Evolutionary conservation across 92 coral and sea anemone genomes (phyloP), one percentile per base, ranked within the genome.

Genomic region (Pocillopora meandrina): DNA sequence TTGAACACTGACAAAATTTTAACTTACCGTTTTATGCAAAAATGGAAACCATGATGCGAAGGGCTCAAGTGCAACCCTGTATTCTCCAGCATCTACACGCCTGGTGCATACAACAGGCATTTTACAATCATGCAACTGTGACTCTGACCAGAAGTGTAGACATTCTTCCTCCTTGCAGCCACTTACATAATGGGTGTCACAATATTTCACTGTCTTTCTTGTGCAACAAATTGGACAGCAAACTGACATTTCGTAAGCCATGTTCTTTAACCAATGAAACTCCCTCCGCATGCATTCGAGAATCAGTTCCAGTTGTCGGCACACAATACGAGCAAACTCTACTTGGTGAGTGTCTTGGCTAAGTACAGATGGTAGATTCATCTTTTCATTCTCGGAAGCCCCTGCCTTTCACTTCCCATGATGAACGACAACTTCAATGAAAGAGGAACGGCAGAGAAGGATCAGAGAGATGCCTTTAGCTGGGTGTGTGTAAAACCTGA

Each of bases 191-290:
- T 67, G 72, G 23, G 1, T 67, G n/a, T 52, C 2, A 12, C 72
- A 67, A 26, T 31, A 17, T 18, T 12, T 12, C 14, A 26, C 49
- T 3, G 18, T 10, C 52, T 8, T 42, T 67, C 35, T 42, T 15
- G 14, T 33, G 23, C 72, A 67, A 33, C 72, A 67, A 5, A 67
- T 42, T 13, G n/a, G 72, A 26, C 72, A 67, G 9, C 72, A 67
- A 9, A 67, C 72, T 33, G 72, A 67, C 72, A 67, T 12, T 47
- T 67, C 72, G 35, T 67, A 67, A 4, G 72, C 49, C 72, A 67
- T 67, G 9, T 67, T 67, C 49, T 67, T 67, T 9, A 67, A 33
- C 72, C 72, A 67, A 67, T 12, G 19, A 2, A 67, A 67, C 18
- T 67, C 52, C 18, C 7, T 26, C 9, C 52, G 72, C 72, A 67